A percentile compares a stretch with the other conserved stretches of the same genome.
Conservation (phyloP, 2,113 vertebrate species). For the Astur gentilis region DNA sequence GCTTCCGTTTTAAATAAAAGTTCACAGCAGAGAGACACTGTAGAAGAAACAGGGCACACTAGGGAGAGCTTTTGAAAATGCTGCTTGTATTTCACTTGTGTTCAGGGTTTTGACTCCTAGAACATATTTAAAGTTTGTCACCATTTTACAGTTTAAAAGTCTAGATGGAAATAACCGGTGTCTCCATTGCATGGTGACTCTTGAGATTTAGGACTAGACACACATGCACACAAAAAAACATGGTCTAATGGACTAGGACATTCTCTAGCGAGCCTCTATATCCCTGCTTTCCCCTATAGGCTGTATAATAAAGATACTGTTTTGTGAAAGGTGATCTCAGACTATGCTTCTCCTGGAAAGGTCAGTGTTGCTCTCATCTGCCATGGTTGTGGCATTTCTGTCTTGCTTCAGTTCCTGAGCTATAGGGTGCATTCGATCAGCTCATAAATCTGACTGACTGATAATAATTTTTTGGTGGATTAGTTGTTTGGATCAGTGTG, state of each 20-base stretch:
- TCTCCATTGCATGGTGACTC: background rate
- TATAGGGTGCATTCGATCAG: background rate
- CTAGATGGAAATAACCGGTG: background rate
- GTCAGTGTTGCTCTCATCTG: background rate
- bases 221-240: background rate
- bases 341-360: background rate
- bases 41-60: background rate
- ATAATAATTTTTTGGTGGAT: background rate
- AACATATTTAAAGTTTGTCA: background rate
- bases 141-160: background rate
- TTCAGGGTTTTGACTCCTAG: background rate
- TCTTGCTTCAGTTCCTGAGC: background rate
- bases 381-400: background rate
- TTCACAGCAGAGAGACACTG: background rate
- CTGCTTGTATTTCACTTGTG: background rate
- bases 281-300: background rate
- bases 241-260: background rate
- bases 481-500: background rate
- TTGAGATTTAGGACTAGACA: background rate
- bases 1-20: background rate
- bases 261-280: background rate
- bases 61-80: background rate
- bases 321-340: background rate
- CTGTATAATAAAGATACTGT: background rate
- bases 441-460: background rate